Percentiles rank a stretch among this genome's conserved stretches.
Evolutionary conservation across 2,113 vertebrate species (phyloP).

Genomic region (Ramphastos sulfuratus): DNA sequence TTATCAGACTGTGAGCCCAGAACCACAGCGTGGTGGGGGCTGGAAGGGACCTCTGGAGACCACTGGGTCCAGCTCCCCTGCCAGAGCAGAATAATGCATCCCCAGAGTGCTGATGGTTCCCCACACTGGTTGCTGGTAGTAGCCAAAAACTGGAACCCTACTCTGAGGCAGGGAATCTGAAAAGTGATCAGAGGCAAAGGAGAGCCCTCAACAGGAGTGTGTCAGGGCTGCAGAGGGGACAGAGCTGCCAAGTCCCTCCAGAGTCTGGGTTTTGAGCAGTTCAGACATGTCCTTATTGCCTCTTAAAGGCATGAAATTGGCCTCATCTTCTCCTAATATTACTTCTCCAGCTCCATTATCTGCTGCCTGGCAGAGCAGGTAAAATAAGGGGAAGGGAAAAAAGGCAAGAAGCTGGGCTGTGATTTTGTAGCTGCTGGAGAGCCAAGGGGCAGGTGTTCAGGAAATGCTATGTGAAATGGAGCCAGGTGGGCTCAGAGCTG

Average conservation of each 20-base stretch:
- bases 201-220: fast-evolving
- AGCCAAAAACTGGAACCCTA: background rate
- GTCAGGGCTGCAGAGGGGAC: background rate
- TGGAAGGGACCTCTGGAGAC: too few relatives aligned
- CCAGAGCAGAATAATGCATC: background rate
- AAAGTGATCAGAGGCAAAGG: background rate
- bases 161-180: background rate
- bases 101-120: fast-evolving
- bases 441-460: background rate
- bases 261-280: background rate
- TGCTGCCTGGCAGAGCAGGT: background rate
- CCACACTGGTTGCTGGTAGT: background rate
- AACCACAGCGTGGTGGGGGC: background rate
- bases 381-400: background rate
- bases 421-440: slow-evolving; percentile 24
- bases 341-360: background rate
- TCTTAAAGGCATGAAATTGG: background rate
- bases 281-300: background rate
- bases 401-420: background rate
- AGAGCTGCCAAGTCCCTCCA: background rate
- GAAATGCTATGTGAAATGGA: background rate
- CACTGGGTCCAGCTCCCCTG: too few relatives aligned
- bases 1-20: background rate
- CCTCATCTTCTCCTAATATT: background rate
- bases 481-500: slow-evolving; percentile 2